phyloP scores from a whole-genome alignment of 2,797 vertebrate species.

The Anabacerthia variegaticeps region DNA sequence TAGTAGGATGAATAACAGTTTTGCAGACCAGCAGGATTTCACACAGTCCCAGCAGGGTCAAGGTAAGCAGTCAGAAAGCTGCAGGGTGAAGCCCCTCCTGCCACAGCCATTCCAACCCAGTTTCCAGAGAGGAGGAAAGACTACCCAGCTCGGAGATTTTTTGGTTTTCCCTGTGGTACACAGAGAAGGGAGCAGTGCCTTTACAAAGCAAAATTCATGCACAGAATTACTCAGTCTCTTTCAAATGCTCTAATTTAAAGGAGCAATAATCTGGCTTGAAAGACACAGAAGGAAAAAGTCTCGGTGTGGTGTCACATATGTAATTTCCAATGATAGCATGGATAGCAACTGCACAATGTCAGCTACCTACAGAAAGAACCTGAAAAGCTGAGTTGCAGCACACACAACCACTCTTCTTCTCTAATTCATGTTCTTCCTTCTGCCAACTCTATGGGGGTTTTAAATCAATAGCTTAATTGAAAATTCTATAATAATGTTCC shows the following conservation, averaged over 20 bases:
- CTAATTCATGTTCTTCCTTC: not conserved
- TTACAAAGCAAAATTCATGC: not conserved
- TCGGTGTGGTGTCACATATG: not conserved
- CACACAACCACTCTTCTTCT: not conserved
- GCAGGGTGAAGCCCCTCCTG: not conserved
- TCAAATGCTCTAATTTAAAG: not conserved
- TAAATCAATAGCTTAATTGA: constrained; percentile 1
- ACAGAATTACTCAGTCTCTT: not conserved
- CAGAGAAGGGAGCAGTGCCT: not conserved
- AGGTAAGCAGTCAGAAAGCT: not conserved
- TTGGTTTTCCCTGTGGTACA: not conserved
- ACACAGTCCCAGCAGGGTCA: not conserved
- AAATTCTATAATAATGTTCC: not conserved
- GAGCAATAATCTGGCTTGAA: not conserved
- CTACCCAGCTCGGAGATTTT: no score
- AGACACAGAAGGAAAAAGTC: not conserved
- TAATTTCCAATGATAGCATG: not conserved
- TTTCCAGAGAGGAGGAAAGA: not conserved
- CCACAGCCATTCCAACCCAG: not conserved
- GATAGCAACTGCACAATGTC: not conserved
- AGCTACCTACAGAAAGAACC: not conserved
- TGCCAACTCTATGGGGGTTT: not conserved
- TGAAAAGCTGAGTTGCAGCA: not conserved
- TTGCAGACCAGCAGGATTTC: not conserved
- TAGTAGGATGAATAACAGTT: not conserved